Conservation (phyloP, 2,888 invertebrate species). For the Cosmorhoe ocellata region DNA sequence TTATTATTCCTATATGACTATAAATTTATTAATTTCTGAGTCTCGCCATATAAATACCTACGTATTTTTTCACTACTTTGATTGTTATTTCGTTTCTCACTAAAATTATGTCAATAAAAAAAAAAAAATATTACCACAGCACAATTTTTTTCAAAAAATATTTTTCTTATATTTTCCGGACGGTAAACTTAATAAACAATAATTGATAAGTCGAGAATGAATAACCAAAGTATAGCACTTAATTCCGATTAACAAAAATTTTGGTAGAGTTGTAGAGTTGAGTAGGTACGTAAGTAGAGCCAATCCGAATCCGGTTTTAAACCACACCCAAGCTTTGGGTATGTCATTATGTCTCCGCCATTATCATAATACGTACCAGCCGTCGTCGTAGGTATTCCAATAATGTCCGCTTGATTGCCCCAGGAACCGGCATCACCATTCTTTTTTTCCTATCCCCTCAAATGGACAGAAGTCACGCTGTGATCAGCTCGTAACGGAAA, state of each 20-base stretch:
- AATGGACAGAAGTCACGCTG: conserved; percentile 67
- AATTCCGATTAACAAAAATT: neutral
- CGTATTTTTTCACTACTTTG: too few species aligned
- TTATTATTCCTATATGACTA: too few species aligned
- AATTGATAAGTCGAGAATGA: too few species aligned
- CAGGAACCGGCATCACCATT: conserved; percentile 48
- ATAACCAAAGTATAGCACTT: too few species aligned
- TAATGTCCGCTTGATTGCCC: conserved; percentile 42
- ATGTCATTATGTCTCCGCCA: conserved; percentile 46
- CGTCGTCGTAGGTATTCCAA: conserved; percentile 37
- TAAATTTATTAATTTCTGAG: too few species aligned
- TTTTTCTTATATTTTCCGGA: too few species aligned
- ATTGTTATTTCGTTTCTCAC: too few species aligned
- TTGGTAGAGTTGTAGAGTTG: neutral
- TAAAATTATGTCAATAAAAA: too few species aligned
- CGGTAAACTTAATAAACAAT: too few species aligned
- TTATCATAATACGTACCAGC: conserved; percentile 35
- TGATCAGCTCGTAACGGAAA: conserved; percentile 50
- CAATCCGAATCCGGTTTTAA: conserved; percentile 18
- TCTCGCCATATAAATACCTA: too few species aligned
- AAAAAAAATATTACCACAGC: too few species aligned
- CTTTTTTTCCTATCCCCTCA: conserved; percentile 71
- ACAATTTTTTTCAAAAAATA: too few species aligned
- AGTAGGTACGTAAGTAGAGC: conserved; percentile 1
- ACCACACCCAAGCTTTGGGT: conserved; percentile 31